Evolutionary conservation across 2,888 invertebrate genomes (phyloP).

Genomic region (Fissipunctia ypsillon): DNA sequence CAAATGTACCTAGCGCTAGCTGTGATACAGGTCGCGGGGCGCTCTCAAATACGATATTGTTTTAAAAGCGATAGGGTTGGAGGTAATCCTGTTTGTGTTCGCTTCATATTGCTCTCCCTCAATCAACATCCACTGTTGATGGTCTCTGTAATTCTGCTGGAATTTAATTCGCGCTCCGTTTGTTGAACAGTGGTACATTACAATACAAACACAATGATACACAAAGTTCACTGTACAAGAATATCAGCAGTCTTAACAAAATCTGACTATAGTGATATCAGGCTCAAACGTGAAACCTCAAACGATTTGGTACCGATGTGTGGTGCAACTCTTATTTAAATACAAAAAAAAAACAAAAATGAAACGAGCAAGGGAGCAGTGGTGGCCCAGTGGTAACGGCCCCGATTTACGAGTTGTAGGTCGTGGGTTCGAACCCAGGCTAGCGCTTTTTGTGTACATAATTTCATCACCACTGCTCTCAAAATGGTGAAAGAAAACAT

Average conservation of each 20-base stretch:
- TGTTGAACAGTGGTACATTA: conserved; percentile 16
- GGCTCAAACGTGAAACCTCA: too few species aligned
- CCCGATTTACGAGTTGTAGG: too few species aligned
- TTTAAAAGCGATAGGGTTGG: conserved; percentile 25
- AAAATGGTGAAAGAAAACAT: too few species aligned
- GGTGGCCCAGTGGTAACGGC: too few species aligned
- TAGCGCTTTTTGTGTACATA: too few species aligned
- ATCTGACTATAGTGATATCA: not conserved
- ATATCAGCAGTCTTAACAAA: conserved; percentile 24
- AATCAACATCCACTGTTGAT: conserved; percentile 49
- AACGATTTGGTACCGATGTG: not conserved
- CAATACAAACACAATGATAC: conserved; percentile 30
- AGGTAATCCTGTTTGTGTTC: conserved; percentile 33
- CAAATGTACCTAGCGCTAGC: too few species aligned
- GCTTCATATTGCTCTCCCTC: conserved; percentile 39
- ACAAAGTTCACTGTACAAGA: conserved; percentile 11
- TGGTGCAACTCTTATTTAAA: not conserved
- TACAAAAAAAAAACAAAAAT: too few species aligned
- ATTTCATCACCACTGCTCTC: too few species aligned
- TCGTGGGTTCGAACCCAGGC: too few species aligned
- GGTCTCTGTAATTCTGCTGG: conserved; percentile 40
- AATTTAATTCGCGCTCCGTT: conserved; percentile 49
- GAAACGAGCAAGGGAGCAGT: too few species aligned
- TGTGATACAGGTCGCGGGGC: not conserved
- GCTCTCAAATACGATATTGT: not conserved